Base-by-base conservation (phyloP, 2,113 vertebrate species). In the Xiphorhynchus elegans region DNA sequence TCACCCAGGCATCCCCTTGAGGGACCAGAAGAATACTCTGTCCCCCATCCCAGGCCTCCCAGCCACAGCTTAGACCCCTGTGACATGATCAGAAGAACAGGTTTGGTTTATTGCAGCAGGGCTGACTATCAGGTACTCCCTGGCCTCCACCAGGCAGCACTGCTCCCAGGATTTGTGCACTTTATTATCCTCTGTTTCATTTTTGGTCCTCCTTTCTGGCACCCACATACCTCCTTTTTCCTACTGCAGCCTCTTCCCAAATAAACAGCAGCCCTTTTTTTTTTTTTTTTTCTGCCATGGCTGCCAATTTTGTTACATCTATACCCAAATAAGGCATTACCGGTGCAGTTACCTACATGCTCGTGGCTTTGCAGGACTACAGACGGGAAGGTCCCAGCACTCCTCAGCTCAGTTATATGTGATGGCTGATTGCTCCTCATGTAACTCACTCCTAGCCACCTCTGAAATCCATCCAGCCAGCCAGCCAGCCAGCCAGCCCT, bases 11-110 rank as follows among this genome's bases (percentile, higher is more conserved):
- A 40, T 28, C 15, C 13, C 12, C 26, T 29, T 55, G 11, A 39
- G 19, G 25, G 11, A 26, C 12, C 4, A 59, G 25, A 14, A 46
- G 13, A 68, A 23, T 17, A 52, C 29, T 28, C 7, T 0, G 0
- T 63, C 5, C 17, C 3, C 46, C 5, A 64, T 11, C 13, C 13
- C 3, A 2, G 39, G 31, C 6, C 24, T 87, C 42, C 14, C 3
- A 4, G 59, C 7, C 26, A 44, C 17, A 64, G 33, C 40, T 16
- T 70, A 18, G 37, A 37, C 4, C 5, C 8, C 37, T 53, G 16
- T 69, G 40, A 4, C 33, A 50, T 2, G 11, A 17, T 37, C 42
- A 81, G 46, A 87, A 68, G 31, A 82, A 39, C 1, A 62, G 24
- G 4, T 60, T 35, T 74, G 12, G 26, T 42, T 66, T 52, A n/a